Base-by-base conservation (phyloP, 1,140 invertebrate species). In the Sinella curviseta region DNA sequence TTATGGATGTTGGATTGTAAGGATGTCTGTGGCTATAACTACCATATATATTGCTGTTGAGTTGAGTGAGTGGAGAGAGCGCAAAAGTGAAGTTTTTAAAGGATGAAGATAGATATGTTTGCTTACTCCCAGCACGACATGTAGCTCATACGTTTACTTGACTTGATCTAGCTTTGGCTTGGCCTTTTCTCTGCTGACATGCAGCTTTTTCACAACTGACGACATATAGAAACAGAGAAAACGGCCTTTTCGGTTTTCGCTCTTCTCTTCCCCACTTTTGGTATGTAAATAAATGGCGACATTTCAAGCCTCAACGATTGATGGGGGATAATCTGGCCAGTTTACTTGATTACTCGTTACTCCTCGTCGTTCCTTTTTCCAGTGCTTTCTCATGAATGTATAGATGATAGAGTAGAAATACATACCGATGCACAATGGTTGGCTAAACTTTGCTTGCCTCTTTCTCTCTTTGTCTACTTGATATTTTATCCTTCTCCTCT, bases 271-370 rank as follows among this genome's bases (percentile, higher is more conserved):
- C n/a, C n/a, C n/a, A n/a, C n/a, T n/a, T n/a, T n/a, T 24, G 14
- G 55, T 60, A 70, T 70, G 65, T 33, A 70, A 70, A 70, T 70
- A 31, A 70, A 70, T 70, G 65, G 31, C 65, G 65, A 70, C 65
- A 70, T 33, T 70, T 70, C 65, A 33, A 70, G 26, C 65, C 65
- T 70, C 65, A 70, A 70, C 65, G 31, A 70, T 70, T 70, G 26
- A 60, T 60, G 55, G 24, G 55, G 55, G 26, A 70, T 33, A 70
- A 70, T 70, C 31, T 30, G 65, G 31, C 65, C 65, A 70, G 26
- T 70, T 70, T 33, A 70, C 65, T 33, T 33, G 65, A 70, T 70
- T 70, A 70, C 26, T 31, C 26, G 4, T 70, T 70, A 3, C 12
- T 30, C 28, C 26, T 30, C 4, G 65, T 70, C 31, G 8, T 70